A percentile compares a stretch with the other conserved stretches of the same genome.
These are phyloP conservation scores for Leptinotarsa defecta DNA, from an alignment of 1,140 invertebrate species.

Conservation along the genomic window DNA sequence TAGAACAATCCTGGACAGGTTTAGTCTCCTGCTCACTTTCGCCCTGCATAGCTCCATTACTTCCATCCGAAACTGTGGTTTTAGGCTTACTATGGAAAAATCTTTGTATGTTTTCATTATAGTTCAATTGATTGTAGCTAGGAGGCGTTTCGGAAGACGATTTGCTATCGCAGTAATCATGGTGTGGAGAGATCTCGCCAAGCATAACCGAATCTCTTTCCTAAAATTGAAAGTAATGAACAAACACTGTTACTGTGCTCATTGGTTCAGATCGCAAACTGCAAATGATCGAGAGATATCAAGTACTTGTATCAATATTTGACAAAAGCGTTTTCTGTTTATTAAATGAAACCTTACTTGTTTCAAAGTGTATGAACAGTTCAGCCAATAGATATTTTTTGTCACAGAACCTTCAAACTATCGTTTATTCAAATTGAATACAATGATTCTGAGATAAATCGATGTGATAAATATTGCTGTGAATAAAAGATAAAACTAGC, in stretches of 20 bases:
- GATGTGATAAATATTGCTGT: too few relatives aligned
- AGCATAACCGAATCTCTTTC: conserved; percentile 81
- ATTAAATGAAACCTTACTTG: too few relatives aligned
- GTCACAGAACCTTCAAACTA: too few relatives aligned
- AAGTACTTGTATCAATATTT: too few relatives aligned
- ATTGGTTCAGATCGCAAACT: background rate
- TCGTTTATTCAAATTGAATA: too few relatives aligned
- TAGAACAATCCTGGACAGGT: conserved; percentile 41
- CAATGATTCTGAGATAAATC: too few relatives aligned
- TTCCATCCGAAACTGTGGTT: conserved; percentile 60
- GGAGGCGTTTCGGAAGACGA: conserved; percentile 80
- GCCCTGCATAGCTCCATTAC: conserved; percentile 49
- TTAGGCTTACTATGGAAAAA: conserved; percentile 84
- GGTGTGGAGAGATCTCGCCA: conserved; percentile 84
- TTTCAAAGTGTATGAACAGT: too few relatives aligned
- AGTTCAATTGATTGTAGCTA: conserved; percentile 86
- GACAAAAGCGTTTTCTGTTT: too few relatives aligned
- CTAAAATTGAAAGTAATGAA: conserved; percentile 58
- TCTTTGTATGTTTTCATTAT: conserved; percentile 82
- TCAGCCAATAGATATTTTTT: too few relatives aligned
- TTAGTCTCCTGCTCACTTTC: conserved; percentile 51
- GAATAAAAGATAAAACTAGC: too few relatives aligned
- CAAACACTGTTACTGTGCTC: background rate
- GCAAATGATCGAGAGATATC: background rate
- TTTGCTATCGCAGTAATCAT: conserved; percentile 79